phyloP scores from a whole-genome alignment of 2,113 vertebrate genomes.

The Cinclus mexicanus region DNA sequence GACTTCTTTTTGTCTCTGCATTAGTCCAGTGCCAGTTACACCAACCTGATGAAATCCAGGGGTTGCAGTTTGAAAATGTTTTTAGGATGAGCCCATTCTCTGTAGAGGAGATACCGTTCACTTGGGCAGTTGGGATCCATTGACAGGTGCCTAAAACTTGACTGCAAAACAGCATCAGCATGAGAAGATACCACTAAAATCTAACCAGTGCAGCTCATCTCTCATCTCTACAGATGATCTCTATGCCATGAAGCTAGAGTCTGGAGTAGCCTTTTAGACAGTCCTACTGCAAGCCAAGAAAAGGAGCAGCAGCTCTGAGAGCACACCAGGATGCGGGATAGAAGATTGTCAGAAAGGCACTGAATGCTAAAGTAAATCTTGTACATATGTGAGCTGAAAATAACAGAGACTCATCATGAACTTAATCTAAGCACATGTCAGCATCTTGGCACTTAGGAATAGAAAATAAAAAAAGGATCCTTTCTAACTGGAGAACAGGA shows the following conservation, averaged over 20 bases:
- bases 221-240: neutral
- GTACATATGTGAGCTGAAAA: constrained; percentile 6
- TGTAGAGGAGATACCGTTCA: constrained; percentile 86
- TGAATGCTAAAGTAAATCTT: neutral
- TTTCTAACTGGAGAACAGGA: constrained; percentile 7
- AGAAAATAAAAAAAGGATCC: neutral
- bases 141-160: constrained; percentile 79
- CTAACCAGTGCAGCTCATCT: neutral
- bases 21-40: neutral
- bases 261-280: neutral
- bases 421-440: neutral
- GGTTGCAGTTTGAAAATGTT: constrained; percentile 93
- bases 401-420: neutral
- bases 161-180: constrained; percentile 70
- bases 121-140: constrained; percentile 78
- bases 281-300: neutral
- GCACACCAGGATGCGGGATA: neutral
- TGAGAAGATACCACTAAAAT: neutral
- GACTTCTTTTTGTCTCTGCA: neutral
- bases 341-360: neutral
- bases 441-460: neutral
- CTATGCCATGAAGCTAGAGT: neutral
- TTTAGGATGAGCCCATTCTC: constrained; percentile 90
- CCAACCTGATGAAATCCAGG: constrained; percentile 89
- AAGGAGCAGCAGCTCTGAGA: neutral